Percentiles rank a stretch among this genome's conserved stretches.
Conservation (phyloP, 2,113 vertebrate genomes). For the Malurus melanocephalus region DNA sequence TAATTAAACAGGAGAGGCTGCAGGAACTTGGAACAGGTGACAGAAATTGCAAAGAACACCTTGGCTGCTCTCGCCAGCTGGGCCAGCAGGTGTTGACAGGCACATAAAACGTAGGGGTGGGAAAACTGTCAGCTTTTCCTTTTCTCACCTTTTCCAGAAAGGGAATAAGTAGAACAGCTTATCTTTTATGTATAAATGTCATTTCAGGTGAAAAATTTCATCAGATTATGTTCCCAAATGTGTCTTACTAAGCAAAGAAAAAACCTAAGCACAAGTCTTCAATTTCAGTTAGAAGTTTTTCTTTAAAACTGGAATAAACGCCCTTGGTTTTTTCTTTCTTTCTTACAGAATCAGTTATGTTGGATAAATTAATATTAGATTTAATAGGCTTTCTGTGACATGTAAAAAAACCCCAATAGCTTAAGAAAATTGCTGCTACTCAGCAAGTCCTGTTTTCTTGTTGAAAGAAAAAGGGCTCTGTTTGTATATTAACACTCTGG, state of each 20-base stretch:
- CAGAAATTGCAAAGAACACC: neutral
- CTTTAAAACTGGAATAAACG: neutral
- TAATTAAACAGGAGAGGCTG: neutral
- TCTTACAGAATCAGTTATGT: neutral
- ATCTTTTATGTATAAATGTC: neutral
- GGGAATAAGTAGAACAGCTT: neutral
- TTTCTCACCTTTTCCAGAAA: neutral
- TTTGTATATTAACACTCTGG: neutral
- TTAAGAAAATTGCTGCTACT: neutral
- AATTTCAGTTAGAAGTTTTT: neutral
- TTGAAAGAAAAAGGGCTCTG: neutral
- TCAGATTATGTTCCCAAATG: neutral
- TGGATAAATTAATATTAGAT: neutral
- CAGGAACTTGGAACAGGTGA: neutral
- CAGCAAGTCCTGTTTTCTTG: neutral
- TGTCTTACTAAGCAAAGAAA: neutral
- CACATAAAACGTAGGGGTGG: neutral
- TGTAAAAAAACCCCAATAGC: neutral
- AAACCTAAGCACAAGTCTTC: neutral
- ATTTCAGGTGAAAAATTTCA: neutral
- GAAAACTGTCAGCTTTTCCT: slow-evolving; percentile 14
- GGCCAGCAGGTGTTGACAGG: slow-evolving; percentile 5
- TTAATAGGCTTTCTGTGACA: neutral
- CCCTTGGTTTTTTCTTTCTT: neutral
- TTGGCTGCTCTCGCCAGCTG: neutral